phyloP scores from a whole-genome alignment of 2,888 invertebrate genomes.

The Hypsopygia costalis region DNA sequence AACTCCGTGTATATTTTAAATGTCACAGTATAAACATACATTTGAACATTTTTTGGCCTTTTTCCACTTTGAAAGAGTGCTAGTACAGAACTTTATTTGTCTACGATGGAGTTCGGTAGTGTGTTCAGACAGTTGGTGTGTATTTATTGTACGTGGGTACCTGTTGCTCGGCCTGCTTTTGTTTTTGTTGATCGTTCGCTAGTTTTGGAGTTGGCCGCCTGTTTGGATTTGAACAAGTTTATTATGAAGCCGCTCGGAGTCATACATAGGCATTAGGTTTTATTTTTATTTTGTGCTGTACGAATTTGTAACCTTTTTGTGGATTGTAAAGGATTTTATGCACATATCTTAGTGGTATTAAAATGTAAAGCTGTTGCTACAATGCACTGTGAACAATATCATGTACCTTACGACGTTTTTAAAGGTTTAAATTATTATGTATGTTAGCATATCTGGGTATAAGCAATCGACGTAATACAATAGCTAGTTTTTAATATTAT shows the following conservation, averaged over 20 bases:
- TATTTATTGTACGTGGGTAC: slow-evolving; percentile 35
- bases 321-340: not conserved
- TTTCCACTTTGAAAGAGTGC: not conserved
- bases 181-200: slow-evolving; percentile 61
- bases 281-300: slow-evolving; percentile 14
- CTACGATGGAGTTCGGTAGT: slow-evolving; percentile 1
- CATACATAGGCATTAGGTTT: slow-evolving; percentile 20
- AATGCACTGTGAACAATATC: no score
- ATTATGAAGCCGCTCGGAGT: slow-evolving; percentile 25
- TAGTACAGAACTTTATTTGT: slow-evolving; percentile 3
- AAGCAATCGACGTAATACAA: no score
- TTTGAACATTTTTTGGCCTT: no score
- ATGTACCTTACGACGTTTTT: no score
- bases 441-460: no score
- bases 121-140: slow-evolving; percentile 8
- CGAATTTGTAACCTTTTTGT: no score
- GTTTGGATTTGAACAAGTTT: slow-evolving; percentile 43
- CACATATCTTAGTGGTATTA: not conserved
- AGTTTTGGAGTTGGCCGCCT: slow-evolving; percentile 39
- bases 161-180: slow-evolving; percentile 56
- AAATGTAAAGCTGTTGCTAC: no score
- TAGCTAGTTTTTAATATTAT: no score
- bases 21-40: no score
- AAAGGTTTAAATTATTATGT: no score
- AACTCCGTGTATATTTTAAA: no score